These are phyloP conservation scores for Lordiphosa andalusiaca DNA, from an alignment of 2,888 invertebrate genomes.

Conservation along the genomic window DNA sequence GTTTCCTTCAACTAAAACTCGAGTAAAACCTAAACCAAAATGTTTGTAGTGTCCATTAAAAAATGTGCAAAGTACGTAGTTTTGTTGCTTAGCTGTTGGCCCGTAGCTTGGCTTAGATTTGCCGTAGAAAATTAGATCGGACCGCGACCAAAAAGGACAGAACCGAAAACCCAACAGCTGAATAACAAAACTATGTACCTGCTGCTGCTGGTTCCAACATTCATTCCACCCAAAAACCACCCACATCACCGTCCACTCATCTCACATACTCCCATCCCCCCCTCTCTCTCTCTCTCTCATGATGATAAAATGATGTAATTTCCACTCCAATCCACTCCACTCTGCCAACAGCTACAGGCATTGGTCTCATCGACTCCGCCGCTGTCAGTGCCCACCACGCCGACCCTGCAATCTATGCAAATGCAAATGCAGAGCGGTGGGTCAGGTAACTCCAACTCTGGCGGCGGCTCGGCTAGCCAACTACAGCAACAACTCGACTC, in stretches of 20 bases:
- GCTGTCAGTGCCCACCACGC: slow-evolving; percentile 78
- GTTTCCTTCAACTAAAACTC: slow-evolving; percentile 18
- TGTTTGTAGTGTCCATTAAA: slow-evolving; percentile 38
- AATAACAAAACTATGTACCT: slow-evolving; percentile 59
- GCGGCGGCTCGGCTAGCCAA: slow-evolving; percentile 50
- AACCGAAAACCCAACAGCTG: slow-evolving; percentile 47
- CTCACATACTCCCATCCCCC: neutral
- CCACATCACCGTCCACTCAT: slow-evolving; percentile 4
- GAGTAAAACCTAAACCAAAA: slow-evolving; percentile 14
- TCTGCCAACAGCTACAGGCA: slow-evolving; percentile 79
- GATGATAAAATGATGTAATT: slow-evolving; percentile 20
- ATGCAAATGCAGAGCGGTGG: slow-evolving; percentile 77
- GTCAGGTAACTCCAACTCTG: slow-evolving; percentile 30
- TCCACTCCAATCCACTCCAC: slow-evolving; percentile 25
- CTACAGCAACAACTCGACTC: slow-evolving; percentile 64
- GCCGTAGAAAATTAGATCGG: slow-evolving; percentile 42
- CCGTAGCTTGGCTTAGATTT: slow-evolving; percentile 54
- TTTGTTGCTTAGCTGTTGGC: slow-evolving; percentile 72
- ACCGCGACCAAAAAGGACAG: slow-evolving; percentile 15
- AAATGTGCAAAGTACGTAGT: slow-evolving; percentile 54
- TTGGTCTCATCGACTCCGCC: slow-evolving; percentile 80
- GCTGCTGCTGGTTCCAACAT: neutral
- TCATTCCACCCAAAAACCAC: slow-evolving; percentile 5
- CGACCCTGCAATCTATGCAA: slow-evolving; percentile 79
- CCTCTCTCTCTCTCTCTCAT: slow-evolving; percentile 13